These are phyloP conservation scores for Bombylius discolor DNA, from an alignment of 2,888 invertebrate genomes.

Conservation along the genomic window DNA sequence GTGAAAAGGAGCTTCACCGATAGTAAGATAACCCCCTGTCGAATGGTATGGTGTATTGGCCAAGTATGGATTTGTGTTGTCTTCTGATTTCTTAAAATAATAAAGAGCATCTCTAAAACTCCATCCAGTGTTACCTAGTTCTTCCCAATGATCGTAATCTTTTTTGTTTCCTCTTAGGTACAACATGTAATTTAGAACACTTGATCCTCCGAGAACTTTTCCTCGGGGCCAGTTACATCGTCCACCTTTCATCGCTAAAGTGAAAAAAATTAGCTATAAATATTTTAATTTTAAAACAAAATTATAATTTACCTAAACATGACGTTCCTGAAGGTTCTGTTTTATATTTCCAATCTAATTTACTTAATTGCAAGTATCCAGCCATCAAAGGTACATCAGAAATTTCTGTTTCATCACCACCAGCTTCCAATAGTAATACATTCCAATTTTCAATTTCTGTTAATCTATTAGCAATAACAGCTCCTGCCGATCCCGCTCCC, in stretches of 20 bases:
- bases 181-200: slow-evolving; percentile 83
- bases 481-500: slow-evolving; percentile 80
- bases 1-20: slow-evolving; percentile 76
- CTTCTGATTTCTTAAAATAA: slow-evolving; percentile 85
- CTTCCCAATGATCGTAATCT: slow-evolving; percentile 86
- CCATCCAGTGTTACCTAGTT: slow-evolving; percentile 80
- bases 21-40: slow-evolving; percentile 67
- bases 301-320: slow-evolving; percentile 53
- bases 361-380: slow-evolving; percentile 72
- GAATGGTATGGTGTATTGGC: slow-evolving; percentile 66
- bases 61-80: slow-evolving; percentile 75
- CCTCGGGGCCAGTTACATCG: slow-evolving; percentile 87
- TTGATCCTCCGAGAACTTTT: slow-evolving; percentile 81
- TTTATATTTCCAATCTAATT: slow-evolving; percentile 87
- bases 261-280: not conserved
- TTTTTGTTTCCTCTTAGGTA: slow-evolving; percentile 77
- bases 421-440: slow-evolving; percentile 70
- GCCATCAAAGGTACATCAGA: slow-evolving; percentile 80
- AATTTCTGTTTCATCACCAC: slow-evolving; percentile 81
- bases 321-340: slow-evolving; percentile 73
- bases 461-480: slow-evolving; percentile 71
- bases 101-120: slow-evolving; percentile 62
- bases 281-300: not conserved
- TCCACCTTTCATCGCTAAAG: slow-evolving; percentile 63
- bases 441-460: slow-evolving; percentile 70